phyloP scores from a whole-genome alignment of 2,888 invertebrate species.

The Drosophila atripex region DNA sequence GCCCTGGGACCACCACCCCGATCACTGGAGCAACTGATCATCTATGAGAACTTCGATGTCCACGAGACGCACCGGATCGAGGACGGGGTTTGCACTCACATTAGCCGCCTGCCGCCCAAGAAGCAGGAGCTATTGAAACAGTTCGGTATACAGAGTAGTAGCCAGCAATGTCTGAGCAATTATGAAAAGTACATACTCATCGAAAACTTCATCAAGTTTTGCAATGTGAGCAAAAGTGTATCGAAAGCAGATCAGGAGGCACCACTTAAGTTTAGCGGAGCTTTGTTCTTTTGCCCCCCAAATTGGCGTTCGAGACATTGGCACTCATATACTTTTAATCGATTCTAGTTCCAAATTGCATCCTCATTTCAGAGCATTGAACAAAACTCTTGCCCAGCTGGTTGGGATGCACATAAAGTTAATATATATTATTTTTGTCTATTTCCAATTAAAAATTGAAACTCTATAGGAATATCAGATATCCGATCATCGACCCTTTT shows the following conservation, averaged over 20 bases:
- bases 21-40: constrained; percentile 80
- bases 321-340: constrained; percentile 12
- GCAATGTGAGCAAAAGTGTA: constrained; percentile 83
- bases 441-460: neutral
- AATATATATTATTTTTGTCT: constrained; percentile 11
- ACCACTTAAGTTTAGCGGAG: constrained; percentile 55
- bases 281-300: constrained; percentile 62
- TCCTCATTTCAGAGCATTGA: constrained; percentile 63
- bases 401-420: neutral
- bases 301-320: constrained; percentile 55
- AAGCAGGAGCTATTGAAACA: constrained; percentile 84
- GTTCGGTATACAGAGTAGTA: constrained; percentile 84
- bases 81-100: constrained; percentile 83
- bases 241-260: constrained; percentile 44
- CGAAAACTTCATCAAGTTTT: constrained; percentile 84
- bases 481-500: constrained; percentile 84
- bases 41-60: constrained; percentile 83
- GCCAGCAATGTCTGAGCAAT: constrained; percentile 83
- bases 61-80: constrained; percentile 83
- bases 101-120: constrained; percentile 83
- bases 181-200: constrained; percentile 84
- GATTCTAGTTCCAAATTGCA: constrained; percentile 58
- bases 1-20: constrained; percentile 75
- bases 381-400: constrained; percentile 66
- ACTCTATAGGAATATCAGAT: constrained; percentile 82